Evolutionary conservation across 2,888 invertebrate genomes (phyloP).

Genomic region (Barypeithes pellucidus): DNA sequence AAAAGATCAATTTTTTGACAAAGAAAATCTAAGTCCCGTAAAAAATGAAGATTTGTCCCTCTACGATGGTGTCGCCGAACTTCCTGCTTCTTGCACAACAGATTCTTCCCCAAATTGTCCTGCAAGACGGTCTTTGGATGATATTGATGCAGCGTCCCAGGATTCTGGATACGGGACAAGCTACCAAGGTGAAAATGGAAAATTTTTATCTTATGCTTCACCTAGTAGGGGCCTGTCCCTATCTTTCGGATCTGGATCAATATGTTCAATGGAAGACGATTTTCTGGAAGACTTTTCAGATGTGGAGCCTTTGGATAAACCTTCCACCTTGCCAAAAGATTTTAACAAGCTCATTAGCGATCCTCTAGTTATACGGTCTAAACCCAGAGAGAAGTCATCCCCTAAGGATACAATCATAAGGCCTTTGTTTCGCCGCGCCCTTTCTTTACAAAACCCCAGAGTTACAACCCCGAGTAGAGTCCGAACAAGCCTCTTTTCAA

Average conservation of each 20-base stretch:
- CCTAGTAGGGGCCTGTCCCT: conserved; percentile 62
- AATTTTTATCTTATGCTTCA: conserved; percentile 62
- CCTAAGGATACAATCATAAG: conserved; percentile 66
- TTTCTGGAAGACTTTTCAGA: conserved; percentile 79
- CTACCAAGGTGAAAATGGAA: conserved; percentile 63
- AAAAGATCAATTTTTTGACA: conserved; percentile 59
- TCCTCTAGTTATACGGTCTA: conserved; percentile 65
- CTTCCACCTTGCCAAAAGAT: conserved; percentile 73
- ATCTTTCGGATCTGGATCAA: conserved; percentile 73
- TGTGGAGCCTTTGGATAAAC: conserved; percentile 72
- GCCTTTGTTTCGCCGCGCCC: conserved; percentile 71
- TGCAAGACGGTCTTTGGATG: conserved; percentile 71
- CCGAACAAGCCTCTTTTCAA: conserved; percentile 72
- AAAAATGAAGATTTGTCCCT: conserved; percentile 67
- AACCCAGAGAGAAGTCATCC: conserved; percentile 64
- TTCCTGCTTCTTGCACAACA: conserved; percentile 60
- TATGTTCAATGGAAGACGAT: conserved; percentile 78
- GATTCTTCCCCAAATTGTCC: conserved; percentile 61
- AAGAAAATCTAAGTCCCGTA: conserved; percentile 65
- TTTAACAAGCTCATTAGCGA: conserved; percentile 76
- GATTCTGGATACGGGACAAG: conserved; percentile 75
- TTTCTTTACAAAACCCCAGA: conserved; percentile 70
- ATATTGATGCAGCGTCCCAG: conserved; percentile 74
- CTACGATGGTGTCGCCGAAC: conserved; percentile 63
- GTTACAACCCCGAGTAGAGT: conserved; percentile 66